Evolutionary conservation across 2,797 vertebrate species (phyloP).

Genomic region (Rhabdophis nuchalis): DNA sequence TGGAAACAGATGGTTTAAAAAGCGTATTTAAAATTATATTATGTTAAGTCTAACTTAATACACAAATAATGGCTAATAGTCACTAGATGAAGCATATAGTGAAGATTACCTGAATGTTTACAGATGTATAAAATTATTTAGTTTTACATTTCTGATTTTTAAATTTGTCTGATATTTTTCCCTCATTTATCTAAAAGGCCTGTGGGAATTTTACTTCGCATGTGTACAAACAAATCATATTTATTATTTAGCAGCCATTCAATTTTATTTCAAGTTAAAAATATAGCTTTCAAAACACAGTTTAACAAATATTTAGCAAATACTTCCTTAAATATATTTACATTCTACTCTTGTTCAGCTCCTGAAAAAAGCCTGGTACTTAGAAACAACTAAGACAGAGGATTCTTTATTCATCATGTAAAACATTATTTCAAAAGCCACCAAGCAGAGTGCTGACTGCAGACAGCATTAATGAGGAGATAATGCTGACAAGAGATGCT

Average conservation of each 20-base stretch:
- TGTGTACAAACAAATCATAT: background rate
- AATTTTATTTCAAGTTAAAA: background rate
- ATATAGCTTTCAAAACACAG: conserved; percentile 10
- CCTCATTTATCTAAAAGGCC: background rate
- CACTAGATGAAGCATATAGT: background rate
- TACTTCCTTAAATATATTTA: conserved; percentile 17
- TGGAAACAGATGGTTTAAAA: background rate
- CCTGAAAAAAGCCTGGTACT: conserved; percentile 15
- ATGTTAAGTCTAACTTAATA: background rate
- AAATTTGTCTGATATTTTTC: background rate
- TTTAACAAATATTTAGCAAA: conserved; percentile 8
- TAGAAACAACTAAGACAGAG: conserved; percentile 26
- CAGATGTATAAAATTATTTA: background rate
- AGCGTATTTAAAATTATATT: background rate
- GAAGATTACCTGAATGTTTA: background rate
- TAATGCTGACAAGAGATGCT: conserved; percentile 45
- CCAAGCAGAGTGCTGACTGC: background rate
- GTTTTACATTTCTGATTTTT: background rate
- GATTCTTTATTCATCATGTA: conserved; percentile 23
- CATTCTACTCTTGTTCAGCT: conserved; percentile 27
- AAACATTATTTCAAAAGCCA: conserved; percentile 40
- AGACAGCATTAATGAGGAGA: conserved; percentile 33
- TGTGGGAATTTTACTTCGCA: background rate
- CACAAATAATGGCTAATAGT: background rate
- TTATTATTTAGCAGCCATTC: background rate